These are phyloP conservation scores for Lathronympha strigana DNA, from an alignment of 2,888 invertebrate genomes.

Conservation along the genomic window DNA sequence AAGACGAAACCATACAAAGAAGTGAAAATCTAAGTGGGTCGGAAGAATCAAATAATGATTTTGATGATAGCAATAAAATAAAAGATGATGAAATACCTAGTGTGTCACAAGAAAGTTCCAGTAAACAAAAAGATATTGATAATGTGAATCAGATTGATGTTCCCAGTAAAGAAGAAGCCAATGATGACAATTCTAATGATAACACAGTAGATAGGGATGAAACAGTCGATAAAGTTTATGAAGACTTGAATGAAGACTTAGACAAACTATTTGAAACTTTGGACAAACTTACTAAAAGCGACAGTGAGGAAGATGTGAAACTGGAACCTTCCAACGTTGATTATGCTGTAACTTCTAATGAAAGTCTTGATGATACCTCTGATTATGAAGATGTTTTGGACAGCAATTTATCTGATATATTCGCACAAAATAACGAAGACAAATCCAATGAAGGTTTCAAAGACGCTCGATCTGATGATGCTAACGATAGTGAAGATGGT, in stretches of 20 bases:
- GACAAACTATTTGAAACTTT: slow-evolving; percentile 60
- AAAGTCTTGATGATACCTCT: slow-evolving; percentile 43
- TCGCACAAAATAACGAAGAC: slow-evolving; percentile 42
- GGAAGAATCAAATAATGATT: neutral
- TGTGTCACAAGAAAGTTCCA: neutral
- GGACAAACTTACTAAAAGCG: slow-evolving; percentile 54
- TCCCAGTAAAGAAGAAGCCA: slow-evolving; percentile 18
- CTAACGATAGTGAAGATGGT: slow-evolving; percentile 45
- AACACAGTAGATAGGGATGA: slow-evolving; percentile 47
- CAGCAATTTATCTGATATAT: slow-evolving; percentile 50
- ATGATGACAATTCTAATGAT: slow-evolving; percentile 18
- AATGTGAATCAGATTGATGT: neutral
- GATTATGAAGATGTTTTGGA: slow-evolving; percentile 51
- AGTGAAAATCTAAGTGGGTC: neutral
- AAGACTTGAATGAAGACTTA: slow-evolving; percentile 63
- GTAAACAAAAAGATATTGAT: neutral
- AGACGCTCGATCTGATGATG: slow-evolving; percentile 14
- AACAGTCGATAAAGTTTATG: slow-evolving; percentile 55
- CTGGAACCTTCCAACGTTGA: slow-evolving; percentile 42
- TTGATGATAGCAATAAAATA: neutral
- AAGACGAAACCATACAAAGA: neutral
- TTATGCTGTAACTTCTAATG: slow-evolving; percentile 31
- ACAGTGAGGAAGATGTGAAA: slow-evolving; percentile 43
- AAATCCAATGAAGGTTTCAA: slow-evolving; percentile 40
- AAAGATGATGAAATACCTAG: neutral